A percentile compares a stretch with the other conserved stretches of the same genome.
phyloP scores from a whole-genome alignment of 2,113 vertebrate genomes.

The Pica pica region DNA sequence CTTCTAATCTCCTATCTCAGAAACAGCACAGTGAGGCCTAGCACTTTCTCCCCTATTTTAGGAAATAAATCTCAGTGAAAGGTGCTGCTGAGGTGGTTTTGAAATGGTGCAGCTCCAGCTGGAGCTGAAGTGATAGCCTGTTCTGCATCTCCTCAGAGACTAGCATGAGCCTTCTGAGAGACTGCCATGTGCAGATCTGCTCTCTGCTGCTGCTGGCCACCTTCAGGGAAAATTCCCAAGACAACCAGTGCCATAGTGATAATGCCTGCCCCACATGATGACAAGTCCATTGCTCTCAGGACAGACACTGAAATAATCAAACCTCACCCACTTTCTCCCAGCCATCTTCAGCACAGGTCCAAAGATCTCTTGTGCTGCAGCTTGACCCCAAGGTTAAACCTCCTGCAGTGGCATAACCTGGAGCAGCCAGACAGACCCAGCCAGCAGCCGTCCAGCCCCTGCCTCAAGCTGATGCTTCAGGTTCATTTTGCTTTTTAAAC shows the following conservation, averaged over 20 bases:
- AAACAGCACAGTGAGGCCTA: background rate
- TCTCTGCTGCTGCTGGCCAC: background rate
- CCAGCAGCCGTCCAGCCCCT: background rate
- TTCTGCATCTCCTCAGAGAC: background rate
- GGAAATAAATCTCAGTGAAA: background rate
- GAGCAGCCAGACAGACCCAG: background rate
- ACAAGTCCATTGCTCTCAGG: background rate
- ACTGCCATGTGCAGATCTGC: background rate
- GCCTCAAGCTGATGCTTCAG: background rate
- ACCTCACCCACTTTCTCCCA: background rate
- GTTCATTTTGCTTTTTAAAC: background rate
- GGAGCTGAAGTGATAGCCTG: background rate
- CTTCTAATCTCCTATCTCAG: background rate
- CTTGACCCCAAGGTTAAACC: background rate
- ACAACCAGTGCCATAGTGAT: background rate
- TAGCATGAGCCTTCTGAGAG: background rate
- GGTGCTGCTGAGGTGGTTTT: background rate
- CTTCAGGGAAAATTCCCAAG: background rate
- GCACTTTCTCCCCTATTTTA: background rate
- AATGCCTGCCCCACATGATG: background rate
- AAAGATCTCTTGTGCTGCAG: background rate
- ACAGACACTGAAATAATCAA: background rate
- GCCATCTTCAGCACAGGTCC: background rate
- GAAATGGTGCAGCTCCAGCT: background rate
- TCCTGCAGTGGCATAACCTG: background rate